These are phyloP conservation scores for Saccostrea echinata DNA, from an alignment of 1,140 invertebrate species.

Conservation along the genomic window DNA sequence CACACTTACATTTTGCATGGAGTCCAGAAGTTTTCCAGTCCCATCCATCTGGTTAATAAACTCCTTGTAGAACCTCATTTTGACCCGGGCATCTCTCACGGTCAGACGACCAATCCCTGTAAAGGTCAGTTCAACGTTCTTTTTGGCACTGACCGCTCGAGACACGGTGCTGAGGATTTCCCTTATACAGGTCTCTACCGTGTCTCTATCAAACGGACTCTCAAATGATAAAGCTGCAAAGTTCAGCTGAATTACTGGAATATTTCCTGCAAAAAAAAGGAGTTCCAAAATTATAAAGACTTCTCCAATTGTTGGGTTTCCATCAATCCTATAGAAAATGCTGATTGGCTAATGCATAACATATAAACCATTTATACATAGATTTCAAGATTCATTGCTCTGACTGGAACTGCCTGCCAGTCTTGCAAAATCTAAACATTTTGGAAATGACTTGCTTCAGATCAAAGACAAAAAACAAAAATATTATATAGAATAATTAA, in stretches of 20 bases:
- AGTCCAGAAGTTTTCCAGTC: constrained; percentile 75
- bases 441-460: no score
- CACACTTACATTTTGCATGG: constrained; percentile 76
- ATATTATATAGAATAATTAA: no score
- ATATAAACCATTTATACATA: no score
- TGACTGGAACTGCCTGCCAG: no score
- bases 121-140: constrained; percentile 79
- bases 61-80: constrained; percentile 80
- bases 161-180: constrained; percentile 76
- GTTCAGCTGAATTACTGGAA: constrained; percentile 78
- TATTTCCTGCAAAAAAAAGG: constrained; percentile 70
- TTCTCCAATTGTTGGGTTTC: no score
- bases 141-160: constrained; percentile 70
- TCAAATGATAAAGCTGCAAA: constrained; percentile 77
- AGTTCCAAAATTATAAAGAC: no score
- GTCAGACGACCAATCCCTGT: constrained; percentile 76
- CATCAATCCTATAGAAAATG: no score
- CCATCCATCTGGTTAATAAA: constrained; percentile 79
- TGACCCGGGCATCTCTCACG: constrained; percentile 76
- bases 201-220: constrained; percentile 77
- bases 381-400: no score
- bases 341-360: no score
- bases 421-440: no score
- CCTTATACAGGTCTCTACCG: constrained; percentile 77
- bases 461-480: no score